Conservation (phyloP, 2,113 vertebrate species). For the Brachyistius frenatus region DNA sequence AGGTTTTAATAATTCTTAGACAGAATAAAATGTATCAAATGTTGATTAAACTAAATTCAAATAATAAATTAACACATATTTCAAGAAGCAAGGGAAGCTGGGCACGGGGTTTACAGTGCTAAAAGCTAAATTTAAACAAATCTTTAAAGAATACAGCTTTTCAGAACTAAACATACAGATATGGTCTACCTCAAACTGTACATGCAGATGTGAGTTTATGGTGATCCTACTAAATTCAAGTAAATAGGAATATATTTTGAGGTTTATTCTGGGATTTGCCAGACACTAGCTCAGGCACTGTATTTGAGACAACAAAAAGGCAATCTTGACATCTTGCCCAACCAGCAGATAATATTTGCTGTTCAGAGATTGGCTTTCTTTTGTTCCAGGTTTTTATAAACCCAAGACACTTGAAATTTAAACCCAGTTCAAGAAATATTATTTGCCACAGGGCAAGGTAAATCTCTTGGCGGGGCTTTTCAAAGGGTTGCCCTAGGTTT, state of each 20-base stretch:
- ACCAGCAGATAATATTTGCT: conserved; percentile 87
- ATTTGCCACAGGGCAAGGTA: conserved; percentile 89
- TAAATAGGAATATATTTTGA: conserved; percentile 78
- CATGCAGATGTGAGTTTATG: conserved; percentile 66
- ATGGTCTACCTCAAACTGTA: conserved; percentile 37
- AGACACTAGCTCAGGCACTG: conserved; percentile 75
- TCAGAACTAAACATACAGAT: conserved; percentile 36
- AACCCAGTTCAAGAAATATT: conserved; percentile 88
- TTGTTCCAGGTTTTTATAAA: conserved; percentile 87
- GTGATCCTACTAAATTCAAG: conserved; percentile 70
- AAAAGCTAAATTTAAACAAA: conserved; percentile 1
- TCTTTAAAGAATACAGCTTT: conserved; percentile 14
- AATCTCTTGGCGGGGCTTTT: conserved; percentile 87
- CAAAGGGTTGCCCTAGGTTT: conserved; percentile 88
- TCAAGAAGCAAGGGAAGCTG: background rate
- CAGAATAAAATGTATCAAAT: conserved; percentile 15
- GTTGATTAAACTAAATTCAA: background rate
- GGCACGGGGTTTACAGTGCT: background rate
- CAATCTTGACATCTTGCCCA: conserved; percentile 88
- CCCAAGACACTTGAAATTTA: conserved; percentile 90
- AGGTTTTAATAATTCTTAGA: background rate
- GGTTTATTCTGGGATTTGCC: conserved; percentile 83
- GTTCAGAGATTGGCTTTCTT: conserved; percentile 86
- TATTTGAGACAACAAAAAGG: conserved; percentile 86
- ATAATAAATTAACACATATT: background rate